Base-by-base conservation (phyloP, 2,888 invertebrate genomes). In the Rhagonycha fulva region DNA sequence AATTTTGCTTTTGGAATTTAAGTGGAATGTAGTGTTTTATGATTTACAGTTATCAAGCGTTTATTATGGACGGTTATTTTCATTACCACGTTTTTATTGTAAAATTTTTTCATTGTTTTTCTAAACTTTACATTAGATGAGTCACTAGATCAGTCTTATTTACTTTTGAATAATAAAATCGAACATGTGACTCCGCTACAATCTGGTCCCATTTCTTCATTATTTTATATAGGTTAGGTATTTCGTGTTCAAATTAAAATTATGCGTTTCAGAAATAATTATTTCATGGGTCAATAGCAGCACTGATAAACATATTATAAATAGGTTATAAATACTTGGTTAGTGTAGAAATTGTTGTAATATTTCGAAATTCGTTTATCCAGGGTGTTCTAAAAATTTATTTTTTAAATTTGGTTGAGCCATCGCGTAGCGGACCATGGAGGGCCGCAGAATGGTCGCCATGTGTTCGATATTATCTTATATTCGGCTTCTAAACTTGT, bases 41-140 rank as follows among this genome's bases (percentile, higher is more conserved):
- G 24, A 24, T 66, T 23, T 66, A 66, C 63, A 66, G 63, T 66
- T 66, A 66, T 12, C 5, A 26, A 26, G 47, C 47, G n/a, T 47
- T 47, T n/a, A 47, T 47, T 32, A 12, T 5, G n/a, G 47, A 7
- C 47, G 47, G n/a, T n/a, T 19, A 47, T 47, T 47, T 47, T 47
- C n/a, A 47, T 69, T 47, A 62, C 61, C 72, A 69, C 73, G 68
- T 70, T 24, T 70, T 70, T 26, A n/a, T 47, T 47, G 12, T n/a
- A 47, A 47, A n/a, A n/a, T 47, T 47, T 47, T 47, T 47, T 47
- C 47, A n/a, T 47, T 47, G n/a, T 47, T 47, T n/a, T n/a, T n/a
- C 47, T 7, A 4, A n/a, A n/a, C 47, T 47, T n/a, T 5, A n/a
- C n/a, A n/a, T 47, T n/a, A 47, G n/a, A 47, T 47, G 47, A 47